Evolutionary conservation across 2,113 vertebrate species (phyloP).

Genomic region (Oncorhynchus gorbuscha): DNA sequence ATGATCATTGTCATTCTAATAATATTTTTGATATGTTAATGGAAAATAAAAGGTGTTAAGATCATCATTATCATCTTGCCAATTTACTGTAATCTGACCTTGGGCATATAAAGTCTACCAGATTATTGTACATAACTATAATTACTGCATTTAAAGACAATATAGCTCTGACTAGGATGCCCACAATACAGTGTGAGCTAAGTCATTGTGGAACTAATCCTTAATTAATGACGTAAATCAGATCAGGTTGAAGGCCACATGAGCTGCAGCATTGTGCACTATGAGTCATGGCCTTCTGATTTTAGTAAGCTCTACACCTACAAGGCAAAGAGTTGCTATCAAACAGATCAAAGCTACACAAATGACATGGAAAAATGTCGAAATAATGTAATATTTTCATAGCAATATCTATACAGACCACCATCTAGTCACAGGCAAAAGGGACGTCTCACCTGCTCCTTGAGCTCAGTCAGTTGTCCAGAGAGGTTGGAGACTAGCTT

Average conservation of each 20-base stretch:
- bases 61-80: too few relatives aligned
- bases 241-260: constrained; percentile 8
- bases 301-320: not conserved
- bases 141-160: not conserved
- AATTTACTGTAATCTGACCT: not conserved
- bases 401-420: not conserved
- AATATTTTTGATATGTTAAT: too few relatives aligned
- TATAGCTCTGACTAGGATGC: not conserved
- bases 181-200: not conserved
- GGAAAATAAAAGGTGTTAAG: too few relatives aligned
- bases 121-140: not conserved
- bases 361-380: not conserved
- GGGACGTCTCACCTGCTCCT: constrained; percentile 85
- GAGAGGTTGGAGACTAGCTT: constrained; percentile 94
- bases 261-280: not conserved
- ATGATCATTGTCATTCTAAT: not conserved
- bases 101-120: not conserved
- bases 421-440: not conserved
- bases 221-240: constrained; percentile 7
- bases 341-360: not conserved
- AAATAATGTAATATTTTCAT: not conserved
- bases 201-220: constrained; percentile 7
- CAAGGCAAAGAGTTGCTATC: not conserved
- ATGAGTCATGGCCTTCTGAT: constrained; percentile 7
- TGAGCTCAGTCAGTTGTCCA: constrained; percentile 92